Conservation (phyloP, 2,888 invertebrate species). For the Apamea anceps region DNA sequence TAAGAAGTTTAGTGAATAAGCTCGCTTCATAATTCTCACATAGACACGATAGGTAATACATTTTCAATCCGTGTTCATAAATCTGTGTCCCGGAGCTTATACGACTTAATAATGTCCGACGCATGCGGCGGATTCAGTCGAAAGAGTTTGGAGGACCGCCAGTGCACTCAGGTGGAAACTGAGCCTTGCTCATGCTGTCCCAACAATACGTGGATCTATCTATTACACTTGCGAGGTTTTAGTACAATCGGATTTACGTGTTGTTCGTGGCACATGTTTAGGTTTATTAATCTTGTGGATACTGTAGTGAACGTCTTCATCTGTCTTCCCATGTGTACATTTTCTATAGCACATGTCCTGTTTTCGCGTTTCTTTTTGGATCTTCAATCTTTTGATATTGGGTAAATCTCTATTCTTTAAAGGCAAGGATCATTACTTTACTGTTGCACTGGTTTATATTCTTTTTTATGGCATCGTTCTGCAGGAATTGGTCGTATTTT, state of each 20-base stretch:
- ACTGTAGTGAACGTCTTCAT: conserved; percentile 19
- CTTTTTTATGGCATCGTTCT: no score
- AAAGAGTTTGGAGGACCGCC: conserved; percentile 69
- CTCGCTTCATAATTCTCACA: conserved; percentile 43
- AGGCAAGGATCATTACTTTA: no score
- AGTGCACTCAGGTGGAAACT: conserved; percentile 69
- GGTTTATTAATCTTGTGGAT: conserved; percentile 26
- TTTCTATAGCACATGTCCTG: neutral
- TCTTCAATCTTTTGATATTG: neutral
- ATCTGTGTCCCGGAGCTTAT: conserved; percentile 44
- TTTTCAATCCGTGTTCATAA: conserved; percentile 51
- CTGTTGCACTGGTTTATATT: neutral
- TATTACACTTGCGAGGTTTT: conserved; percentile 35
- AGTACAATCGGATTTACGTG: conserved; percentile 38
- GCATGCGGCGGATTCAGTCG: conserved; percentile 46
- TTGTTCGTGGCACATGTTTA: conserved; percentile 27
- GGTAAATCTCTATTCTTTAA: neutral
- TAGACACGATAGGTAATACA: conserved; percentile 32
- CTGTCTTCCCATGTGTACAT: conserved; percentile 5
- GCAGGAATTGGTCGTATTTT: neutral
- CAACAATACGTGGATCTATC: conserved; percentile 47
- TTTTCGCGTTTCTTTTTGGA: neutral
- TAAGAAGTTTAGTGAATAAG: conserved; percentile 28
- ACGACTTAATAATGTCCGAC: conserved; percentile 52
- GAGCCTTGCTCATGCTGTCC: conserved; percentile 40